These are phyloP conservation scores for Odontesthes bonariensis DNA, from an alignment of 2,113 vertebrate genomes.

Conservation along the genomic window DNA sequence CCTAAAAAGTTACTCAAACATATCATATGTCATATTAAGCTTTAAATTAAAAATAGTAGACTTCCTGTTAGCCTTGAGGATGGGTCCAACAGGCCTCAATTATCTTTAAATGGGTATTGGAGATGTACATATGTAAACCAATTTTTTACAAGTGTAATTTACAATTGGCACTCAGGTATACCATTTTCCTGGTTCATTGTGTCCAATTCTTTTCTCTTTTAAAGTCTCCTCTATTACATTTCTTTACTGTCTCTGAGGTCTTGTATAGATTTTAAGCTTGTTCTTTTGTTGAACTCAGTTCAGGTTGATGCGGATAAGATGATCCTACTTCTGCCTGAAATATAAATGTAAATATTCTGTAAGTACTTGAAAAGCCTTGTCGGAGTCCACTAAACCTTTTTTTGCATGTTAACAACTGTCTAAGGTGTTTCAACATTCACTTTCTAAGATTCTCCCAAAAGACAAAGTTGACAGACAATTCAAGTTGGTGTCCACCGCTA, in stretches of 20 bases:
- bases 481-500: constrained; percentile 75
- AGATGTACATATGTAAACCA: too few species aligned
- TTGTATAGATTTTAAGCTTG: constrained; percentile 50
- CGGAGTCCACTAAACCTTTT: constrained; percentile 46
- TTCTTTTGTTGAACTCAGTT: constrained; percentile 51
- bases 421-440: constrained; percentile 45
- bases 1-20: too few species aligned
- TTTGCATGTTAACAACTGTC: constrained; percentile 61
- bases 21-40: too few species aligned
- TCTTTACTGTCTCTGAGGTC: too few species aligned
- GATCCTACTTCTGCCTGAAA: constrained; percentile 65
- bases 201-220: background rate
- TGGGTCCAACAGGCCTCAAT: too few species aligned
- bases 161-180: too few species aligned
- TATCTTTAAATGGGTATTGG: too few species aligned
- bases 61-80: too few species aligned
- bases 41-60: too few species aligned
- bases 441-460: constrained; percentile 36
- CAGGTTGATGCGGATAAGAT: constrained; percentile 66
- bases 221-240: background rate
- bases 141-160: too few species aligned
- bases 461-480: constrained; percentile 61
- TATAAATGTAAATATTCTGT: constrained; percentile 68
- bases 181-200: too few species aligned
- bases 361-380: constrained; percentile 56